Evolutionary conservation across 2,113 vertebrate species (phyloP).

Genomic region (Ceyx melanurus): DNA sequence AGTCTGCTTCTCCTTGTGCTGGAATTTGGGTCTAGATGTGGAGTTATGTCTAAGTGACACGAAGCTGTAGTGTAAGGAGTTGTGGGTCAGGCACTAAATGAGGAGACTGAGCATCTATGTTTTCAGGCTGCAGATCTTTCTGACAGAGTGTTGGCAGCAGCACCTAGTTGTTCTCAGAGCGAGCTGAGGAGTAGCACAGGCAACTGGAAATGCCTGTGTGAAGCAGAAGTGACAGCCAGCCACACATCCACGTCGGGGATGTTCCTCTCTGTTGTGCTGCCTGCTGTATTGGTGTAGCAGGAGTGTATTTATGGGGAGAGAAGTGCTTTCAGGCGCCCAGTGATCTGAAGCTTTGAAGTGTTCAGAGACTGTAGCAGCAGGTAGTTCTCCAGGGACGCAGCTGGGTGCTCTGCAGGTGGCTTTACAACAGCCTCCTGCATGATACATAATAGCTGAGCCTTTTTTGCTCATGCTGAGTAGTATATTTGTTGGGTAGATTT

Average conservation of each 20-base stretch:
- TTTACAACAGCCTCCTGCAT: neutral
- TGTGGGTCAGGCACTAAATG: neutral
- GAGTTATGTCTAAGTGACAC: neutral
- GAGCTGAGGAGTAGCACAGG: neutral
- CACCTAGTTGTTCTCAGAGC: neutral
- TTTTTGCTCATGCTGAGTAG: neutral
- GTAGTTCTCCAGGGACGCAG: slow-evolving; percentile 18
- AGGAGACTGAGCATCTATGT: neutral
- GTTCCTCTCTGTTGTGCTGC: slow-evolving; percentile 30
- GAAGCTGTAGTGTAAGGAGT: neutral
- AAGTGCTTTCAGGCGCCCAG: neutral
- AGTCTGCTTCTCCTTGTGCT: neutral
- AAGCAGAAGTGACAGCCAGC: slow-evolving; percentile 12
- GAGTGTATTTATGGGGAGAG: neutral
- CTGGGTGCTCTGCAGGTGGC: slow-evolving; percentile 37
- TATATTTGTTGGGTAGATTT: neutral
- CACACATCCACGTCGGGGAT: neutral
- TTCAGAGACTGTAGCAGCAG: slow-evolving; percentile 38
- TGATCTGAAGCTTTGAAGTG: slow-evolving; percentile 35
- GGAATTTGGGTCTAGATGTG: neutral
- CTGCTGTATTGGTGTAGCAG: neutral
- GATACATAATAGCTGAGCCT: neutral
- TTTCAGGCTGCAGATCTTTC: slow-evolving; percentile 2
- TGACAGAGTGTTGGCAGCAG: slow-evolving; percentile 42
- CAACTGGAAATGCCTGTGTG: neutral